These are phyloP conservation scores for Cactoblastis cactorum DNA, from an alignment of 2,888 invertebrate genomes.

Conservation along the genomic window DNA sequence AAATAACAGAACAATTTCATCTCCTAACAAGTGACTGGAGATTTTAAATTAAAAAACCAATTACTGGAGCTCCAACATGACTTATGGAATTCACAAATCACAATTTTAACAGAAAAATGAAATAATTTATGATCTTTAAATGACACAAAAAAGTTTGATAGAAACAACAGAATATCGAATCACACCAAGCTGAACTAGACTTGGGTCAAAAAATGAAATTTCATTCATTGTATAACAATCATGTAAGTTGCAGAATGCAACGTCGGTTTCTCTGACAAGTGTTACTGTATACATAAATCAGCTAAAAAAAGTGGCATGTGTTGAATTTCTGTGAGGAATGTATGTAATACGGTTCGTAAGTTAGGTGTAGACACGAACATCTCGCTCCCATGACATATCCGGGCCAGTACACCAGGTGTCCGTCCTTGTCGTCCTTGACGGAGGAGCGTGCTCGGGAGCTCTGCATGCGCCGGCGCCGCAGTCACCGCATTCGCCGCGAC, in stretches of 20 bases:
- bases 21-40: not conserved
- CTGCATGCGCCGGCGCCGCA: constrained; percentile 75
- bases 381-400: constrained; percentile 99
- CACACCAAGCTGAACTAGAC: constrained; percentile 41
- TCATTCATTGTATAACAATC: constrained; percentile 22
- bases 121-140: constrained; percentile 32
- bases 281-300: constrained; percentile 3
- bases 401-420: constrained; percentile 99
- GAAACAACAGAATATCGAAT: constrained; percentile 37
- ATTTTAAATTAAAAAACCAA: constrained; percentile 27
- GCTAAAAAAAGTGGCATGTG: constrained; percentile 23
- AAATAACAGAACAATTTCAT: not conserved
- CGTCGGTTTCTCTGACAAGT: constrained; percentile 20
- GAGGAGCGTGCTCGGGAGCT: constrained; percentile 91
- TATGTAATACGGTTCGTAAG: constrained; percentile 48
- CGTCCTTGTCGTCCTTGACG: constrained; percentile 99
- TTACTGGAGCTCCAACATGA: constrained; percentile 50
- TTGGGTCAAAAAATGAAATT: constrained; percentile 26
- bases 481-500: constrained; percentile 32
- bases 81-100: constrained; percentile 29
- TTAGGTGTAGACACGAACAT: constrained; percentile 95
- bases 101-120: constrained; percentile 24
- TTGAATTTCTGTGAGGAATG: constrained; percentile 26
- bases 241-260: constrained; percentile 21
- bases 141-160: constrained; percentile 33